Percentiles rank a stretch among this genome's conserved stretches.
Conservation (phyloP, 2,797 vertebrate species). For the Malacoctenus gilli region DNA sequence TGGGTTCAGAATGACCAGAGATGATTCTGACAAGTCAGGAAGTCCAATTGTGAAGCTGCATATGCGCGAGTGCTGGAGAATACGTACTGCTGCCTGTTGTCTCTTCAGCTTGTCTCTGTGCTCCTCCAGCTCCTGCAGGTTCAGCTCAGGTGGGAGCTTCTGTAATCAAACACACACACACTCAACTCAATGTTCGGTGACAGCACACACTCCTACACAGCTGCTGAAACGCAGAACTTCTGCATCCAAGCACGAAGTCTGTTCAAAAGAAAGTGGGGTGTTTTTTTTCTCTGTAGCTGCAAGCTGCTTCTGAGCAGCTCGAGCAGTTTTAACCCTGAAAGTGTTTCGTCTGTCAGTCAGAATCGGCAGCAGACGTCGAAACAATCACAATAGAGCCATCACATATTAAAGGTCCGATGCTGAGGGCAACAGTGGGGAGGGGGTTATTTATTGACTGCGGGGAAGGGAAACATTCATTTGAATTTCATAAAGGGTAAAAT, state of each 20-base stretch:
- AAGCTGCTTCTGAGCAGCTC: constrained; percentile 1
- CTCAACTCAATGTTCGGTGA: constrained; percentile 9
- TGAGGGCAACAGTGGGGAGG: too few species aligned
- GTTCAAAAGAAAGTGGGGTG: too few species aligned
- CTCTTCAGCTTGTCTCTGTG: constrained; percentile 93
- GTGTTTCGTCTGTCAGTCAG: too few species aligned
- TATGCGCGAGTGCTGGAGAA: neutral
- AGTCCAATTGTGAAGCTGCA: neutral
- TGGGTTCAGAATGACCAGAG: too few species aligned
- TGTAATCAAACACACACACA: constrained; percentile 66
- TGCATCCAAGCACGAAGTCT: neutral
- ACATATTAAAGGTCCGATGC: too few species aligned
- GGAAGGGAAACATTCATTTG: too few species aligned
- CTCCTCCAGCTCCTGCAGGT: constrained; percentile 93
- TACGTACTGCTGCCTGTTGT: constrained; percentile 95
- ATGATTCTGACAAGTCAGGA: too few species aligned
- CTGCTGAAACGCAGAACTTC: neutral
- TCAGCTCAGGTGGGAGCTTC: constrained; percentile 94
- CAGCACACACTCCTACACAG: constrained; percentile 12
- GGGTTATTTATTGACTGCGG: too few species aligned
- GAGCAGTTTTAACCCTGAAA: too few species aligned
- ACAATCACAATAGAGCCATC: too few species aligned
- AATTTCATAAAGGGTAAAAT: too few species aligned
- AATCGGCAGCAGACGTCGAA: too few species aligned
- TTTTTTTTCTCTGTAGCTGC: neutral